Conservation (phyloP, 2,797 vertebrate genomes). For the Enteromius radiatus region DNA sequence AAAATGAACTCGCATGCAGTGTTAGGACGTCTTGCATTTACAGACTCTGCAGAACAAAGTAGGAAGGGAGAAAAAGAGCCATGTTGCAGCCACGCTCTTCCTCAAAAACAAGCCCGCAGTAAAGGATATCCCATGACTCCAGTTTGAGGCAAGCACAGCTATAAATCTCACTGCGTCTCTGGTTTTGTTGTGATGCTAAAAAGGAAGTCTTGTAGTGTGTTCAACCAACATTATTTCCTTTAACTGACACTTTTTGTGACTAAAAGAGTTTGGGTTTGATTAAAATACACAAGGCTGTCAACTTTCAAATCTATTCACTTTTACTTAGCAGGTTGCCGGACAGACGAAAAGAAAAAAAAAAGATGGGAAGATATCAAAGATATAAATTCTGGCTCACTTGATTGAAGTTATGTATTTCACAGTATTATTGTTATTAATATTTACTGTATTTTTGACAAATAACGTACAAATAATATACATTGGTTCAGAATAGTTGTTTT, state of each 20-base stretch:
- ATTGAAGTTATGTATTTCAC: neutral
- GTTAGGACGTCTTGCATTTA: constrained; percentile 69
- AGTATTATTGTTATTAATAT: no score
- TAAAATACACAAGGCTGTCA: neutral
- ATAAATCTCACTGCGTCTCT: constrained; percentile 9
- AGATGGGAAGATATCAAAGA: neutral
- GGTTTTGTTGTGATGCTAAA: constrained; percentile 15
- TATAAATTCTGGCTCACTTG: neutral
- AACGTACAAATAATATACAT: no score
- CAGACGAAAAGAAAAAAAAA: neutral
- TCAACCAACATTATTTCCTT: neutral
- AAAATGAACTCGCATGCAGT: constrained; percentile 72
- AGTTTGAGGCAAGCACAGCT: constrained; percentile 16
- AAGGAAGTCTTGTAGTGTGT: constrained; percentile 10
- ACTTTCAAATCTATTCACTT: neutral
- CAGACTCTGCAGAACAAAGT: constrained; percentile 73
- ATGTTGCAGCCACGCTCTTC: constrained; percentile 63
- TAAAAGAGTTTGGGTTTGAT: neutral
- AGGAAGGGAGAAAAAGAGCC: constrained; percentile 32
- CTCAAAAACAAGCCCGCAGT: constrained; percentile 55
- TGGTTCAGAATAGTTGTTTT: neutral
- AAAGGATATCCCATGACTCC: constrained; percentile 70
- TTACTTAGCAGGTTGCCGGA: neutral
- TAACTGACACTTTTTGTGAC: neutral
- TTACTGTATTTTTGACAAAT: neutral